Evolutionary conservation across 1,140 invertebrate species (phyloP), one percentile per base, ranked within the genome.

Genomic region (Drosophila serrata): DNA sequence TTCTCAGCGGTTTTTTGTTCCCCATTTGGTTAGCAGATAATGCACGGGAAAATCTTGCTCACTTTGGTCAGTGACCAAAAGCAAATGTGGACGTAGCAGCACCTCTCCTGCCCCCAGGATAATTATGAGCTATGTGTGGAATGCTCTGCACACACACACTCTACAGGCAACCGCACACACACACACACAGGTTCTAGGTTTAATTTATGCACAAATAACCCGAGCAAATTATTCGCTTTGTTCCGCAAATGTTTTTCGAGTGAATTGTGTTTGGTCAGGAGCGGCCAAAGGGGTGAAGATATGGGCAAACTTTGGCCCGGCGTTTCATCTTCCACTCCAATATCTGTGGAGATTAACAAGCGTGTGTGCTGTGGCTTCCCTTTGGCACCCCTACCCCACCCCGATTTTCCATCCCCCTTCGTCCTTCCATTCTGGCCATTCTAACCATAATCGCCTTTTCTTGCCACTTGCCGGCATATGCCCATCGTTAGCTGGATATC

Each of bases 121-220:
- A 87, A 87, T 87, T 87, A 87, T 81, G 85, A 88, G 85, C 80
- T 76, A 88, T 87, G 84, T 65, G 64, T 55, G 75, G 79, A 79
- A 79, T 82, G 65, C 48, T 13, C 3, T 1, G 15, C 27, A 40
- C 55, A 57, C 46, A 22, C 12, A 12, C 17, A 43, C 11, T 3
- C 42, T 2, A 6, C 46, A 6, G 15, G n/a, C 24, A 48, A 22
- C 42, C 42, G 19, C 40, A 19, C 29, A 33, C 12, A 31, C 27
- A 49, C 15, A n/a, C n/a, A 51, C 48, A 49, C 48, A 31, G 48
- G 51, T 22, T 37, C 63, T 45, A 42, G 6, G 49, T 72, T 73
- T 63, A 76, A 85, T 73, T 86, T 85, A 81, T 62, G 69, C 67
- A 60, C 82, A 86, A 78, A 85, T 86, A 85, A 69, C 82, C 70